Base-by-base conservation (phyloP, 2,797 vertebrate species). In the Poeciliopsis gracilis region DNA sequence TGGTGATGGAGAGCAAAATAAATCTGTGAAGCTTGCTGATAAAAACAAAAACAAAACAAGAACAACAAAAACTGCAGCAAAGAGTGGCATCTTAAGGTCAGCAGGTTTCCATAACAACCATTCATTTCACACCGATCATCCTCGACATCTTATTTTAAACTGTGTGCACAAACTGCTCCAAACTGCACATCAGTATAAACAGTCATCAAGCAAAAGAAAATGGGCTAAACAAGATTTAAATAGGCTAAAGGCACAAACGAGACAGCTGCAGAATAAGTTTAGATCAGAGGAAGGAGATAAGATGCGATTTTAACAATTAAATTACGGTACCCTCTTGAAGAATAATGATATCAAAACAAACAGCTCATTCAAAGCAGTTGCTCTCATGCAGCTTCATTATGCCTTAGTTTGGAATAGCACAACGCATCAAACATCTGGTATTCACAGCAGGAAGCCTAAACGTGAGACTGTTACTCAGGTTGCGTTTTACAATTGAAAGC, bases 41-140 rank as follows among this genome's bases (percentile, higher is more conserved):
- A 13, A 43, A 66, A 55, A 55, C 16, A 16, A 57, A 55, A 55
- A 28, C 13, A 28, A 55, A 38, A 38, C 5, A 38, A 38, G 5
- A 38, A 38, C 4, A 38, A 38, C 36, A 41, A 41, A 41, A 57
- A 7, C 5, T 28, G 67, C 67, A 70, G 12, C 67, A 46, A 71
- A 45, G 41, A 71, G 25, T 30, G 1, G 41, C 67, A 28, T 16
- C 67, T 71, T 71, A 71, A 18, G 67, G 41, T 46, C 67, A 45
- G 43, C 13, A 28, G 6, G 67, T 46, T 71, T 71, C 67, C 43
- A 71, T 71, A 46, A 71, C 67, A 71, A 71, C 67, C 67, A 9
- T 71, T 71, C 41, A 71, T 28, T 71, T 71, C 18, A 46, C 25
- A 46, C 43, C 28, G 67, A 28, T 41, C 43, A 45, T 70, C n/a